Percentiles rank a stretch among this genome's conserved stretches.
phyloP scores from a whole-genome alignment of 2,797 vertebrate genomes.

The Fringilla coelebs region DNA sequence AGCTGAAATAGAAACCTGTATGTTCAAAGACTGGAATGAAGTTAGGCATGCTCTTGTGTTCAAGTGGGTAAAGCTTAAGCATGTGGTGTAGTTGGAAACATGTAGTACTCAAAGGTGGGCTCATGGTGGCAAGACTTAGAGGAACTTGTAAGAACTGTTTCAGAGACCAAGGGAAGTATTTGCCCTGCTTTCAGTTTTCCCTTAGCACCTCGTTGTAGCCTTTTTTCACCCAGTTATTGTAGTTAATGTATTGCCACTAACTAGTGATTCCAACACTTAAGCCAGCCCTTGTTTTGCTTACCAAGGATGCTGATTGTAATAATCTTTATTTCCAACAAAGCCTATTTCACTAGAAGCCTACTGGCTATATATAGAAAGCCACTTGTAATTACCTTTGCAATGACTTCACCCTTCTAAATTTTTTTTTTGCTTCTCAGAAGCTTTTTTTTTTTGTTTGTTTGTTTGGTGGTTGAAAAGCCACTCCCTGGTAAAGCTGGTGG shows the following conservation, averaged over 20 bases:
- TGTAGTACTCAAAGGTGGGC: background rate
- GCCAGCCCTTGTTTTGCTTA: background rate
- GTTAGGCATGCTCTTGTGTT: background rate
- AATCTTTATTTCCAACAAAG: background rate
- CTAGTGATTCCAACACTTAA: background rate
- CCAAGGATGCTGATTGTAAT: background rate
- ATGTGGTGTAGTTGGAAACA: background rate
- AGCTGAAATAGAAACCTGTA: background rate
- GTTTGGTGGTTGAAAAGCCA: background rate
- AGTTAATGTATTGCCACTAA: background rate
- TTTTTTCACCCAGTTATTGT: background rate
- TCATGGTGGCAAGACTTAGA: background rate
- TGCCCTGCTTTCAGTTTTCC: background rate
- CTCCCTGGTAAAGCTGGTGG: background rate
- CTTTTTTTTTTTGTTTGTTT: background rate
- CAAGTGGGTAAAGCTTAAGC: background rate
- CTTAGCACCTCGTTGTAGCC: background rate
- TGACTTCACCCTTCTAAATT: background rate
- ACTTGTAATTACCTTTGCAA: background rate
- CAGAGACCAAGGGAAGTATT: background rate
- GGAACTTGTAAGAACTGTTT: background rate
- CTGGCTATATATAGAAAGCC: background rate
- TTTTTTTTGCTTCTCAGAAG: background rate
- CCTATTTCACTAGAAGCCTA: background rate
- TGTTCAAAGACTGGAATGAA: background rate